Conservation (phyloP, 1,140 invertebrate species). For the Scylla paramamosain region DNA sequence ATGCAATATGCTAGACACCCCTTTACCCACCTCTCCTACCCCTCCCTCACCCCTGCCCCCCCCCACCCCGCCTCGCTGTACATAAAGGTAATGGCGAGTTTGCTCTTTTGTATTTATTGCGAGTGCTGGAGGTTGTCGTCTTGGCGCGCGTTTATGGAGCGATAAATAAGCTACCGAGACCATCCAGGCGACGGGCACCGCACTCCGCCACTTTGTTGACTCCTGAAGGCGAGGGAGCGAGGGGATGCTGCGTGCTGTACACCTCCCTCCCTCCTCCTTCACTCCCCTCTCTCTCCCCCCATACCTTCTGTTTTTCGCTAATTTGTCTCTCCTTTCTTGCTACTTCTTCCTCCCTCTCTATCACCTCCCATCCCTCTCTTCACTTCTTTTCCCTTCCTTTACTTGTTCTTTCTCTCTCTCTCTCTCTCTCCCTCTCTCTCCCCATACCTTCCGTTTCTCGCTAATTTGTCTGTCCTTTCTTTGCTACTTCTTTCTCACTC, state of each 20-base stretch:
- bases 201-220: conserved; percentile 18
- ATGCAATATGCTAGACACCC: too few relatives aligned
- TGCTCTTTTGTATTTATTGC: conserved; percentile 56
- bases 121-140: conserved; percentile 30
- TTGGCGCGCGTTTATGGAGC: conserved; percentile 33
- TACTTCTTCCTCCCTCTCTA: not conserved
- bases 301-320: not conserved
- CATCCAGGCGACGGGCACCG: not conserved
- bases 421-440: not conserved
- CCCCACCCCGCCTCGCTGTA: not conserved
- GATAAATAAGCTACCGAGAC: conserved; percentile 27
- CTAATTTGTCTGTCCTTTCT: not conserved
- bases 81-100: conserved; percentile 50
- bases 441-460: not conserved
- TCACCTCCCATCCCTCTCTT: not conserved
- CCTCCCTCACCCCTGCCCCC: not conserved
- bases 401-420: not conserved
- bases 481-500: not conserved
- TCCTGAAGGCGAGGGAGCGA: not conserved
- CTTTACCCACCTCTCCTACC: not conserved
- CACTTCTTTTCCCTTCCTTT: not conserved
- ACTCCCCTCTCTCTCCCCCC: not conserved
- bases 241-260: not conserved
- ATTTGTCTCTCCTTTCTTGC: not conserved
- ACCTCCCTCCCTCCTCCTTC: not conserved